phyloP scores from a whole-genome alignment of 2,113 vertebrate genomes.

The Perca flavescens region DNA sequence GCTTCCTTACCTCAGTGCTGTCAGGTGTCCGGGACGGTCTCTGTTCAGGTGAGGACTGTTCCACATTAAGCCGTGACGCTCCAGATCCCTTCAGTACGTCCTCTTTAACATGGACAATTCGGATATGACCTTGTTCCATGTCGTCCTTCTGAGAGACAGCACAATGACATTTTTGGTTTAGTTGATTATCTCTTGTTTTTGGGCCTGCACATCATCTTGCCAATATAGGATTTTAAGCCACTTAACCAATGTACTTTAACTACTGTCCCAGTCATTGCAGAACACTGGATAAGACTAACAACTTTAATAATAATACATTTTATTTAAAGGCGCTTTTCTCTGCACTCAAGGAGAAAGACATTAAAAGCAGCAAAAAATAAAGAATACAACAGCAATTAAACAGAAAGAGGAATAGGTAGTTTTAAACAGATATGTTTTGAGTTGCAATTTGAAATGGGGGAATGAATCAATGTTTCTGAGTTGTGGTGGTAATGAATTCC shows the following conservation, averaged over 20 bases:
- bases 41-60: constrained; percentile 66
- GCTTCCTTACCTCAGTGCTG: constrained; percentile 51
- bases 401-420: too few species aligned
- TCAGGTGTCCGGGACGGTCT: constrained; percentile 37
- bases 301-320: too few species aligned
- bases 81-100: constrained; percentile 70
- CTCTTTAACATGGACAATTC: constrained; percentile 69
- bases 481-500: too few species aligned
- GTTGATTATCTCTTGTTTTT: neutral
- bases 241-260: neutral
- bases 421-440: too few species aligned
- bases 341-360: too few species aligned
- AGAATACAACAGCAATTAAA: too few species aligned
- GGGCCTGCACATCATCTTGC: neutral
- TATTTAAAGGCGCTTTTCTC: too few species aligned
- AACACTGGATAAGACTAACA: neutral
- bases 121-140: constrained; percentile 65
- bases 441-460: too few species aligned
- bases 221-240: neutral
- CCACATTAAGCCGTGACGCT: constrained; percentile 68
- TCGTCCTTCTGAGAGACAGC: constrained; percentile 36
- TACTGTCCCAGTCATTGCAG: neutral
- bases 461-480: too few species aligned
- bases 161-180: neutral
- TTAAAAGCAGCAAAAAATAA: too few species aligned